These are phyloP conservation scores for Dioctria rufipes DNA, from an alignment of 2,888 invertebrate species.

Conservation along the genomic window DNA sequence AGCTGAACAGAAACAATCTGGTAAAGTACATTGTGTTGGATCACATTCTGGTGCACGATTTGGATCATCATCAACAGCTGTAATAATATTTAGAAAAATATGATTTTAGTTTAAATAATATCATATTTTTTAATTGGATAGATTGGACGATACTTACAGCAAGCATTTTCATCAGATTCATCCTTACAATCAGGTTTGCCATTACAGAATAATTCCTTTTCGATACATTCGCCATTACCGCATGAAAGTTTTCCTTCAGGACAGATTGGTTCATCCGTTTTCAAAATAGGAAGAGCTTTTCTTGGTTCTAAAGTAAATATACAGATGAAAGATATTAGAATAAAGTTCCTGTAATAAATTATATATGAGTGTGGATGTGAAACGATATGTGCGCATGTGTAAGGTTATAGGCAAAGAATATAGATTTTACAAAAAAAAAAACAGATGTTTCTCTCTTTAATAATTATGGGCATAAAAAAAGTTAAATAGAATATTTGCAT, in stretches of 20 bases:
- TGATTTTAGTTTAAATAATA: too few species aligned
- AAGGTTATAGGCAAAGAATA: too few species aligned
- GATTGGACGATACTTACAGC: conserved; percentile 80
- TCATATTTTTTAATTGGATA: too few species aligned
- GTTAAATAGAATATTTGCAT: too few species aligned
- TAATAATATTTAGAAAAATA: conserved; percentile 57
- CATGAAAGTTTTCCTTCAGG: conserved; percentile 92
- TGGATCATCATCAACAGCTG: conserved; percentile 91
- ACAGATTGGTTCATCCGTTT: conserved; percentile 94
- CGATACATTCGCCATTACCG: conserved; percentile 93
- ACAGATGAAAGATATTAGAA: conserved; percentile 61
- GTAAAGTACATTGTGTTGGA: conserved; percentile 87
- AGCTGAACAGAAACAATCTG: conserved; percentile 94
- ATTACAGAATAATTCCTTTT: conserved; percentile 93
- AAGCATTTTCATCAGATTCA: conserved; percentile 95
- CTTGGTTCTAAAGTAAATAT: conserved; percentile 79
- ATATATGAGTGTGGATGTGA: neutral
- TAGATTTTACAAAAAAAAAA: too few species aligned
- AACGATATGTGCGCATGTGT: neutral
- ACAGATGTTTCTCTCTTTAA: too few species aligned
- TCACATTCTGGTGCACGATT: conserved; percentile 95
- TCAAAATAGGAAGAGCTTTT: conserved; percentile 88
- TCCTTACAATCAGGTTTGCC: conserved; percentile 94
- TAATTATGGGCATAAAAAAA: too few species aligned
- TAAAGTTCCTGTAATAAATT: neutral